Base-by-base conservation (phyloP, 2,797 vertebrate genomes). In the Philypnodon macrostomus region DNA sequence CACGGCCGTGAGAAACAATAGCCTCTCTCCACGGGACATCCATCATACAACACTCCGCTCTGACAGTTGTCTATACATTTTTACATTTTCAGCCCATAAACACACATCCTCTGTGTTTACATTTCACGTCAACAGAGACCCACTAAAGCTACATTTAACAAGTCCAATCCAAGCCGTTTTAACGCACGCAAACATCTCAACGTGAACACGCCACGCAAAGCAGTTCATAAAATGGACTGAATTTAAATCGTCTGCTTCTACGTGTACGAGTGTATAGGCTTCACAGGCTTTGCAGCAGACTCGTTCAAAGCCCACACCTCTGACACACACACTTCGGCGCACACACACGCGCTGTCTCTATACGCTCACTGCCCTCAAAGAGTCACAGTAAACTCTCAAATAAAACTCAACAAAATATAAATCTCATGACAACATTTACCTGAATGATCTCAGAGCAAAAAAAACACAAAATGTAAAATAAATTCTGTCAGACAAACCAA, bases 41-140 rank as follows among this genome's bases (percentile, higher is more conserved):
- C 71, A 82, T 79, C 83, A 84, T 69, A 74, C 66, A 75, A 74
- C 75, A 78, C 77, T 86, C 70, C 80, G 47, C 32, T 59, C 71
- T 79, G 77, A 79, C 81, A 55, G 74, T 76, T 76, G 70, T 81
- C 75, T 73, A 75, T 81, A 81, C 72, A 59, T 83, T 79, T 85
- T 73, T 74, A 58, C 63, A 76, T 70, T 75, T 80, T 53, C 31
- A 42, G 48, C 32, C 69, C 54, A 53, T 81, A 85, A 83, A 85
- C 81, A 81, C 60, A 71, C 50, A 65, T 80, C 76, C 54, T 50
- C 13, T 2, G 21, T 84, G 81, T 82, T 85, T 85, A 84, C 75
- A 74, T 78, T 75, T 60, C 63, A 62, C 61, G 67, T 78, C 77
- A 78, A 81, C 69, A 72, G 56, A 77, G 66, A 77, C 67, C 63